These are phyloP conservation scores for Oceanites oceanicus DNA, from an alignment of 2,113 vertebrate species.

Conservation along the genomic window DNA sequence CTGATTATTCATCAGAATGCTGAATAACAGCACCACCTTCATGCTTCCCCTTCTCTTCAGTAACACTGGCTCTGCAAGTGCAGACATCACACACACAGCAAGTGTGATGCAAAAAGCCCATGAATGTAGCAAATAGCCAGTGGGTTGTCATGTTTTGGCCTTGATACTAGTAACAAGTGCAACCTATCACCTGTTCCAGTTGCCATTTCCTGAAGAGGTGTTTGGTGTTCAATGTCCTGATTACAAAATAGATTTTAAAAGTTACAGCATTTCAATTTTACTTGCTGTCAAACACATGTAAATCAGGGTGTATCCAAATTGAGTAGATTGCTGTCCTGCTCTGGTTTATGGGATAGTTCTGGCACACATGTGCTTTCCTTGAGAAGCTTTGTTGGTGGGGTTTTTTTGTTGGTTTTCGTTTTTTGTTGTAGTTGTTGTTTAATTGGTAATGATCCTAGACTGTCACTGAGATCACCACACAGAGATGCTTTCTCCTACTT, in stretches of 20 bases:
- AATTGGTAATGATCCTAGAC: neutral
- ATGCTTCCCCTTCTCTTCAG: neutral
- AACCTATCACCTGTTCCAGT: neutral
- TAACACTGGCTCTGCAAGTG: neutral
- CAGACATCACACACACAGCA: neutral
- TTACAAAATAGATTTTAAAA: neutral
- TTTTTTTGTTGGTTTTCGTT: neutral
- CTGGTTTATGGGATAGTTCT: neutral
- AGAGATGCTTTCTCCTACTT: neutral
- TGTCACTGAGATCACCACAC: neutral
- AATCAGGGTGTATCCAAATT: neutral
- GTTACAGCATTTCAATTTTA: neutral
- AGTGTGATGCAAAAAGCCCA: neutral
- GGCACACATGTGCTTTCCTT: neutral
- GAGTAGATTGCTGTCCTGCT: neutral
- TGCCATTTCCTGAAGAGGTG: neutral
- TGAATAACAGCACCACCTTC: neutral
- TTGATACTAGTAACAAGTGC: neutral
- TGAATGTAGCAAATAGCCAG: neutral
- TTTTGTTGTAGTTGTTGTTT: neutral
- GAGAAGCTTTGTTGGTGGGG: neutral
- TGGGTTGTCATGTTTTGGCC: neutral
- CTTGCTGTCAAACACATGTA: neutral
- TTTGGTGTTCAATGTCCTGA: neutral
- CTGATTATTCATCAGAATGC: neutral